Evolutionary conservation across 1,140 invertebrate genomes (phyloP), one percentile per base, ranked within the genome.

Genomic region (Tyrophagus putrescentiae): DNA sequence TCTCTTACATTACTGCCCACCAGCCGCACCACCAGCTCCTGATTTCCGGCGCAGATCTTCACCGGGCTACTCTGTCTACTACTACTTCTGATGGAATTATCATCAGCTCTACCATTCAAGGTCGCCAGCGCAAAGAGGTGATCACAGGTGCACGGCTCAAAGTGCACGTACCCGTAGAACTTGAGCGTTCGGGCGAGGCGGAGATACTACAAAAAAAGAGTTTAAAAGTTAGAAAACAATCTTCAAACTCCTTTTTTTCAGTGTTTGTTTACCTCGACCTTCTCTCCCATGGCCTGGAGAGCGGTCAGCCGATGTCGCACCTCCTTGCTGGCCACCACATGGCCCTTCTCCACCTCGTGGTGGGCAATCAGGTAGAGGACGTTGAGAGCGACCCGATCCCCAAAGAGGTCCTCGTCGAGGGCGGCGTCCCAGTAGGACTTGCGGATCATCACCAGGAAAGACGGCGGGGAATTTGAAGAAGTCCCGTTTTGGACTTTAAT

Each of bases 151-250:
- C 84, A 87, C 45, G 78, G 76, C 62, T 79, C 77, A 66, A 91
- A 91, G 65, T 91, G 84, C 58, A 92, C 76, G 68, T 84, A 87
- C 6, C 89, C 87, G 71, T 96, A 96, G 69, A 85, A 88, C 66
- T 86, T 87, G 57, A 91, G 72, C 32, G 78, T 82, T 62, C 83
- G 76, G 5, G 83, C 85, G 62, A 87, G 67, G 65, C 87, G 80
- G 61, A 96, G 73, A 72, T 89, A 95, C 84, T 89, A 73, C 42
- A 66, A 62, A 65, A 63, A 2, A 3, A 48, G 18, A n/a, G 25
- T 48, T 6, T 48, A 60, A 53, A 57, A 62, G 29, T 31, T 60
- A 36, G 11, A 45, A 45, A 18, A 7, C 42, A 45, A 39, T 4
- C 28, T 2, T 23, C 7, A 31, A 1, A 60, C n/a, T 29, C 34